These are phyloP conservation scores for Tenthredo scrophulariae DNA, from an alignment of 2,888 invertebrate genomes.

Conservation along the genomic window DNA sequence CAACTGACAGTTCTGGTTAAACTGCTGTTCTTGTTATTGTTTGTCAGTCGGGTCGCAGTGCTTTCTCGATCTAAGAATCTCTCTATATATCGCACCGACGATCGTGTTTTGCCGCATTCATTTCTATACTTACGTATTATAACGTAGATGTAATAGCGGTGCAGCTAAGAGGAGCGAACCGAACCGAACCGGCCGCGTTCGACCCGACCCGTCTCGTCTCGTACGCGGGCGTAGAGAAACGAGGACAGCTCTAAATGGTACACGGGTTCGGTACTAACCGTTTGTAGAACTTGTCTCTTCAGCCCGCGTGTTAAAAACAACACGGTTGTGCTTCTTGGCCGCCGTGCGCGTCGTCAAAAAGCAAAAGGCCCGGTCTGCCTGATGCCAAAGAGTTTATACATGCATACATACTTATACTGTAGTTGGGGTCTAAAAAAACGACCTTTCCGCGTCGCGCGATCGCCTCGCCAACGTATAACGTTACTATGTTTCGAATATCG, in stretches of 20 bases:
- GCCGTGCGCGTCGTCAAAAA: background rate
- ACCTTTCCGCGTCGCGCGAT: background rate
- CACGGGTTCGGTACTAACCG: conserved; percentile 44
- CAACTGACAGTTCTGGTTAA: background rate
- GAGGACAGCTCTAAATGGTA: conserved; percentile 49
- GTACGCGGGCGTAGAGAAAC: conserved; percentile 22
- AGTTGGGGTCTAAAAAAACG: background rate
- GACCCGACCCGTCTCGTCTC: background rate
- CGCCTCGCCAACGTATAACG: background rate
- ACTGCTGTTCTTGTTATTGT: conserved; percentile 18
- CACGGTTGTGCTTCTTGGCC: conserved; percentile 14
- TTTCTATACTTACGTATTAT: background rate
- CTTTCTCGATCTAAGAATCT: background rate
- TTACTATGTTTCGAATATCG: background rate
- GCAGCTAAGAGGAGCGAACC: background rate
- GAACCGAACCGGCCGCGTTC: background rate
- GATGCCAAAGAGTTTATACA: background rate
- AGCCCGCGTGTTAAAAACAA: conserved; percentile 44
- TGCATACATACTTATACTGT: background rate
- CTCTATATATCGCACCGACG: background rate
- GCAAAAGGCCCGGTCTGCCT: background rate
- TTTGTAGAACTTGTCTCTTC: conserved; percentile 23
- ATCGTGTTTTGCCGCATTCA: background rate
- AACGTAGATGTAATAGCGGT: background rate
- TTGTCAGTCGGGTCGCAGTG: background rate